These are phyloP conservation scores for Lates japonicus DNA, from an alignment of 2,797 vertebrate genomes.

Conservation along the genomic window DNA sequence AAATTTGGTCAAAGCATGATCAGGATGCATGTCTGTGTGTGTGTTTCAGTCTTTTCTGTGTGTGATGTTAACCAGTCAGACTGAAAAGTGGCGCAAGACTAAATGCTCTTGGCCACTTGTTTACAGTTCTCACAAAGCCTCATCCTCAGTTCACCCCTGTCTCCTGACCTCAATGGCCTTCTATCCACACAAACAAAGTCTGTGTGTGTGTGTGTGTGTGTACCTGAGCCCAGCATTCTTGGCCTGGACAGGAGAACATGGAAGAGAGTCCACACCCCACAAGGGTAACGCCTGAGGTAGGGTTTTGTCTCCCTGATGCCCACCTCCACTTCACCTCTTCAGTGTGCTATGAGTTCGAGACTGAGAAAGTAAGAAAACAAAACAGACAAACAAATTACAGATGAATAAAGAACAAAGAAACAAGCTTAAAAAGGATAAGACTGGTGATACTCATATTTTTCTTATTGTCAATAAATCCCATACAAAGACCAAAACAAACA, in stretches of 20 bases:
- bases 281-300: conserved; percentile 91
- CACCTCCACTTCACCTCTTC: conserved; percentile 88
- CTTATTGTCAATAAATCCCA: background rate
- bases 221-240: conserved; percentile 68
- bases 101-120: conserved; percentile 67
- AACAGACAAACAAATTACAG: conserved; percentile 32
- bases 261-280: conserved; percentile 94
- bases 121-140: conserved; percentile 50
- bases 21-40: background rate
- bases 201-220: conserved; percentile 36
- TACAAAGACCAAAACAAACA: conserved; percentile 2
- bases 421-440: background rate
- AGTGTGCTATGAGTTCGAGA: no score
- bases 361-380: conserved; percentile 70
- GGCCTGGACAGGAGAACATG: conserved; percentile 91
- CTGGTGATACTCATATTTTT: background rate
- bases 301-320: conserved; percentile 91
- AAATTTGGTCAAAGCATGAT: conserved; percentile 17
- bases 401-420: conserved; percentile 4
- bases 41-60: conserved; percentile 8
- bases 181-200: conserved; percentile 26
- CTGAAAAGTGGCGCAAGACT: conserved; percentile 9
- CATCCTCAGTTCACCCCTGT: conserved; percentile 10
- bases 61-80: conserved; percentile 23
- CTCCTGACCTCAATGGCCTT: conserved; percentile 32